phyloP scores from a whole-genome alignment of 1,140 invertebrate genomes.

The Aphidius ervi region DNA sequence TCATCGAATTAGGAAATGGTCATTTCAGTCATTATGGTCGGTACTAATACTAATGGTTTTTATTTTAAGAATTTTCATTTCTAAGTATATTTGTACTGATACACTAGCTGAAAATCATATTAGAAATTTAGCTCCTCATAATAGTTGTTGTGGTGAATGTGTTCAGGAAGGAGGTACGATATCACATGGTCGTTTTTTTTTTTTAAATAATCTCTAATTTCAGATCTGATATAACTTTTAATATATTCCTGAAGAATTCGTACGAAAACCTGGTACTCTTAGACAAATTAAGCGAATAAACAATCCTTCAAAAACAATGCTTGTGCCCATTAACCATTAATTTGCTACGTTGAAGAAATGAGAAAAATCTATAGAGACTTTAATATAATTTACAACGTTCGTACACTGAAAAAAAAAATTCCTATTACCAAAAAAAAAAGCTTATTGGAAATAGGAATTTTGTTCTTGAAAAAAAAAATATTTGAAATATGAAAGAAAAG shows the following conservation, averaged over 20 bases:
- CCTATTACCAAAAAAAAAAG: too few relatives aligned
- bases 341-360: slow-evolving; percentile 13
- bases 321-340: slow-evolving; percentile 13
- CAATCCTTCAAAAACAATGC: slow-evolving; percentile 13
- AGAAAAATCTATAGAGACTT: slow-evolving; percentile 18
- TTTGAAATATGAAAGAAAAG: too few relatives aligned
- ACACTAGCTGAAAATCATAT: slow-evolving; percentile 24
- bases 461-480: too few relatives aligned
- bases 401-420: too few relatives aligned
- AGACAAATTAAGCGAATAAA: slow-evolving; percentile 23
- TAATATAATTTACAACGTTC: slow-evolving; percentile 21
- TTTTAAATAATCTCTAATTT: slow-evolving; percentile 5
- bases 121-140: slow-evolving; percentile 18
- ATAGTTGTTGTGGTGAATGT: slow-evolving; percentile 24
- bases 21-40: slow-evolving; percentile 12
- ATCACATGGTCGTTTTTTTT: slow-evolving; percentile 11
- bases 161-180: slow-evolving; percentile 15
- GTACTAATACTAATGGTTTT: slow-evolving; percentile 22
- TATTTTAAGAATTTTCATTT: slow-evolving; percentile 15
- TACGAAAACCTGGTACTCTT: slow-evolving; percentile 29
- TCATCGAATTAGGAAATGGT: slow-evolving; percentile 6
- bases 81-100: slow-evolving; percentile 29
- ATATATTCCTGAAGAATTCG: slow-evolving; percentile 30
- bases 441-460: too few relatives aligned
- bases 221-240: slow-evolving; percentile 19